Evolutionary conservation across 2,113 vertebrate species (phyloP).

Genomic region (Silurus asotus): DNA sequence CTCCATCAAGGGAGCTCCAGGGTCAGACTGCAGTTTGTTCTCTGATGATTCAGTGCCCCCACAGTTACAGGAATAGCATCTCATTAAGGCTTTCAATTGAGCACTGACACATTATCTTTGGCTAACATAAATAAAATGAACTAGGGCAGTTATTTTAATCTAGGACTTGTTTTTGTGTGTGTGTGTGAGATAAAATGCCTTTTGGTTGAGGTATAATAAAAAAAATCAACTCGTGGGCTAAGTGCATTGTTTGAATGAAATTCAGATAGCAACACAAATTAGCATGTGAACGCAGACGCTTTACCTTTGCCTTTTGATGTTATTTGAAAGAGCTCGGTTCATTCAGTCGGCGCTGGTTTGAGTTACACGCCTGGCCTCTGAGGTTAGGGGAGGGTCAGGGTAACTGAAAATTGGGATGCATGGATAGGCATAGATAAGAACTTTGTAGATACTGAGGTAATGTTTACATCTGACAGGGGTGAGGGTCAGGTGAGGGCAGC

Average conservation of each 20-base stretch:
- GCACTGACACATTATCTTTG: conserved; percentile 7
- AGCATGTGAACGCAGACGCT: neutral
- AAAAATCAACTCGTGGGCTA: neutral
- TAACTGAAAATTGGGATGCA: conserved; percentile 63
- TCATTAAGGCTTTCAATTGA: conserved; percentile 28
- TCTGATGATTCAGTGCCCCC: conserved; percentile 30
- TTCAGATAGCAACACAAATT: neutral
- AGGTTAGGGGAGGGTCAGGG: conserved; percentile 58
- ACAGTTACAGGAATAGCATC: conserved; percentile 41
- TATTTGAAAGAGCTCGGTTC: conserved; percentile 35
- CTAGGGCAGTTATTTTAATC: conserved; percentile 3
- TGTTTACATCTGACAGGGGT: conserved; percentile 60
- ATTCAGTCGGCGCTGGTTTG: conserved; percentile 37
- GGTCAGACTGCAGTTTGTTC: conserved; percentile 19
- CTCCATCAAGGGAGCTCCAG: conserved; percentile 13
- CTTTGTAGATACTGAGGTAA: conserved; percentile 55
- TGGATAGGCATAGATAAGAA: conserved; percentile 43
- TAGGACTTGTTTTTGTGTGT: neutral
- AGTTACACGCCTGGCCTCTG: conserved; percentile 35
- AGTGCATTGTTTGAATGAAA: neutral
- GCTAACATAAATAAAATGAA: conserved; percentile 23
- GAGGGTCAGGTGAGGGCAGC: conserved; percentile 58
- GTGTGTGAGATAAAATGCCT: neutral
- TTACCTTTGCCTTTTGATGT: conserved; percentile 12
- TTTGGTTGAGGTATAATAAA: neutral